Evolutionary conservation across 2,888 invertebrate genomes (phyloP).

Genomic region (Sarcophaga rosellei): DNA sequence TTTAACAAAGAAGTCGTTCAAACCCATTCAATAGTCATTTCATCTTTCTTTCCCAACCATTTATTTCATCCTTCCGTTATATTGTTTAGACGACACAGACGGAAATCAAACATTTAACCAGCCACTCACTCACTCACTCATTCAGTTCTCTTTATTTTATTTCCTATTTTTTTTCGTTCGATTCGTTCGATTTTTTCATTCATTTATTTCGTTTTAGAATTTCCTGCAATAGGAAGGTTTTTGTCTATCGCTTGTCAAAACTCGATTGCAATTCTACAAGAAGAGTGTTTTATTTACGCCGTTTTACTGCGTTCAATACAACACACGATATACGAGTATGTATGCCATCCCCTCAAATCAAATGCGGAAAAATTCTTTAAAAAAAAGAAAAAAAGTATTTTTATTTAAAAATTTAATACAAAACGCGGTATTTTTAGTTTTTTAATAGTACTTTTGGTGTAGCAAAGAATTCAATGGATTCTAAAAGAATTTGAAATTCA

Average conservation of each 20-base stretch:
- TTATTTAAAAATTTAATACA: too few species aligned
- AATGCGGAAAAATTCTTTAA: too few species aligned
- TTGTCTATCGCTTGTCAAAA: constrained; percentile 30
- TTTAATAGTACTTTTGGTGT: too few species aligned
- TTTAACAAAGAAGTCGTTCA: constrained; percentile 36
- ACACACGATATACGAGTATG: constrained; percentile 1
- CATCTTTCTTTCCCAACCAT: constrained; percentile 62
- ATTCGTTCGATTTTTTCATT: neutral
- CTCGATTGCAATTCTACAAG: constrained; percentile 41
- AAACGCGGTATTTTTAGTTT: too few species aligned
- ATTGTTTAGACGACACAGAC: constrained; percentile 6
- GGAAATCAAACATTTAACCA: constrained; percentile 12
- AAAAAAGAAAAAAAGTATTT: too few species aligned
- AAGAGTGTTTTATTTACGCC: constrained; percentile 37
- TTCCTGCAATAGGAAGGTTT: constrained; percentile 31
- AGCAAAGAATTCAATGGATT: too few species aligned
- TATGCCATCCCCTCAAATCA: neutral
- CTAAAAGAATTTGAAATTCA: too few species aligned
- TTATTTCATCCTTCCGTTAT: constrained; percentile 60
- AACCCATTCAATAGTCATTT: constrained; percentile 58
- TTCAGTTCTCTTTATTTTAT: constrained; percentile 21
- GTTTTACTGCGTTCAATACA: constrained; percentile 27
- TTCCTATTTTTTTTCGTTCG: neutral
- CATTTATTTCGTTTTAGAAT: constrained; percentile 37
- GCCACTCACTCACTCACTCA: neutral